These are phyloP conservation scores for Coptodon bakossiorum DNA, from an alignment of 2,113 vertebrate genomes.

Conservation along the genomic window DNA sequence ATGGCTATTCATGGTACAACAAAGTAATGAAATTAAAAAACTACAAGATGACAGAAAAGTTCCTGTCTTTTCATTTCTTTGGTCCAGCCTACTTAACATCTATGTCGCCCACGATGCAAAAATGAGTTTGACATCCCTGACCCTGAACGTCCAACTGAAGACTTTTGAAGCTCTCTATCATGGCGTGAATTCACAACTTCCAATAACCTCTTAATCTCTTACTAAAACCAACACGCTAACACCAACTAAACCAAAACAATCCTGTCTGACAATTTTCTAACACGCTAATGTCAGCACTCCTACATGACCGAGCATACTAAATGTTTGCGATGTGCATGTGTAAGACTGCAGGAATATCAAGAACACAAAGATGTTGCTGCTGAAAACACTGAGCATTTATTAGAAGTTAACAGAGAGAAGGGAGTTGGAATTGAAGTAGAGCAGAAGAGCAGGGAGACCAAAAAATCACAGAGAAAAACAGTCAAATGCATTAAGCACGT, in stretches of 20 bases:
- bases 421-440: not conserved
- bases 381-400: constrained; percentile 23
- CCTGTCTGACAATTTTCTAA: not conserved
- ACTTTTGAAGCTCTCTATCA: not conserved
- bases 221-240: not conserved
- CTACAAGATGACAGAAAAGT: not conserved
- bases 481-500: not conserved
- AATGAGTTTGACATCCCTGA: not conserved
- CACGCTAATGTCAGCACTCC: not conserved
- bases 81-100: not conserved
- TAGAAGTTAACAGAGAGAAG: not conserved
- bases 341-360: not conserved
- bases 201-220: not conserved
- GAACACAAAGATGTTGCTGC: not conserved
- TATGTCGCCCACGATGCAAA: not conserved
- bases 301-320: accelerated
- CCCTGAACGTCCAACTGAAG: not conserved
- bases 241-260: not conserved
- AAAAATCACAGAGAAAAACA: not conserved
- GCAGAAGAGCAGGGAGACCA: not conserved
- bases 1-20: not conserved
- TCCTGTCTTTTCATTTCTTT: not conserved
- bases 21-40: not conserved
- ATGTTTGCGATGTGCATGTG: not conserved
- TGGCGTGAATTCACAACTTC: accelerated